Percentiles rank a stretch among this genome's conserved stretches.
Conservation (phyloP, 2,797 vertebrate genomes). For the Garrulus glandarius region DNA sequence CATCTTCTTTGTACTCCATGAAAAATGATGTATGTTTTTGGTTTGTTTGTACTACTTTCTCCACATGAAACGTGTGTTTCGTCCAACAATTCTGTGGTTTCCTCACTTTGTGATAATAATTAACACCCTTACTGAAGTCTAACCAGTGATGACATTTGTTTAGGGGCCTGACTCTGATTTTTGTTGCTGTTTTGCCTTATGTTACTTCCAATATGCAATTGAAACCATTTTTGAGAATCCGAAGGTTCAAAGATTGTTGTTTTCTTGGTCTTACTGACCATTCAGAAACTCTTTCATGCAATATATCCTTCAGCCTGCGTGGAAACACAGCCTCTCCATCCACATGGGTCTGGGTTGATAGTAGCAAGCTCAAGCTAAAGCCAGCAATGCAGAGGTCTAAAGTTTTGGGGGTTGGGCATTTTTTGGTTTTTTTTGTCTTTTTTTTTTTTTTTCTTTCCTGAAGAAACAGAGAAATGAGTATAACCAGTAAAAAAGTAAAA, state of each 20-base stretch:
- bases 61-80: slow-evolving; percentile 54
- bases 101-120: slow-evolving; percentile 65
- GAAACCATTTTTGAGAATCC: not conserved
- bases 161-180: slow-evolving; percentile 35
- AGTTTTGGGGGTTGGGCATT: not conserved
- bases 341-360: not conserved
- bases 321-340: not conserved
- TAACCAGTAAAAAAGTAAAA: not conserved
- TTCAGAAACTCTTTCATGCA: not conserved
- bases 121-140: slow-evolving; percentile 58
- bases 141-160: slow-evolving; percentile 49
- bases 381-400: not conserved
- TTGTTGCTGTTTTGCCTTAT: slow-evolving; percentile 32
- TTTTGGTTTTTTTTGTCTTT: rapidly evolving
- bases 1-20: not conserved
- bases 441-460: not conserved
- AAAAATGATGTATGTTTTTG: slow-evolving; percentile 49
- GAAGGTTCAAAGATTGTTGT: not conserved
- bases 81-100: slow-evolving; percentile 62
- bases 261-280: not conserved
- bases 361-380: not conserved
- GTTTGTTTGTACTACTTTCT: slow-evolving; percentile 58
- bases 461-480: not conserved
- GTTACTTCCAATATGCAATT: not conserved
- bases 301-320: not conserved